Evolutionary conservation across 2,888 invertebrate species (phyloP).

Genomic region (Volucella zonaria): DNA sequence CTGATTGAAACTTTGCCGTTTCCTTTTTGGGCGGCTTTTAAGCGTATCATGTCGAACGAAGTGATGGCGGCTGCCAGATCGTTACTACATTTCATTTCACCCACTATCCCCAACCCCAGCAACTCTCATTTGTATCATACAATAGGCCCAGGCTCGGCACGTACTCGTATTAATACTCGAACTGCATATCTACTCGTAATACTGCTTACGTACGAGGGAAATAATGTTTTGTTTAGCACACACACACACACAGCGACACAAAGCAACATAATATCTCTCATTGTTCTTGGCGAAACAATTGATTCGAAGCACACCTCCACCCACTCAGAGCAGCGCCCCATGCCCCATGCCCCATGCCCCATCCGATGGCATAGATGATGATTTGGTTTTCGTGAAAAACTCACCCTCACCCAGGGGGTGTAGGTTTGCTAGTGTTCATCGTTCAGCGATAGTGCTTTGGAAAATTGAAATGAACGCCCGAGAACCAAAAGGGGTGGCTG

Average conservation of each 20-base stretch:
- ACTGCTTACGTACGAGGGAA: slow-evolving; percentile 52
- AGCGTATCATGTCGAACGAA: slow-evolving; percentile 74
- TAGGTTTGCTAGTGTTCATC: slow-evolving; percentile 65
- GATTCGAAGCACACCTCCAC: slow-evolving; percentile 50
- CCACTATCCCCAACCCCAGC: slow-evolving; percentile 32
- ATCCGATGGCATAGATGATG: slow-evolving; percentile 38
- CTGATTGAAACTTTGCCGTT: slow-evolving; percentile 75
- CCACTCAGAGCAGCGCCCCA: not conserved
- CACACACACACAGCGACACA: slow-evolving; percentile 19
- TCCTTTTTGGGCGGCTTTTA: slow-evolving; percentile 71
- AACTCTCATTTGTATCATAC: slow-evolving; percentile 17
- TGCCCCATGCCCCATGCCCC: not conserved
- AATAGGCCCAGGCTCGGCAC: slow-evolving; percentile 47
- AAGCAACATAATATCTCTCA: slow-evolving; percentile 60
- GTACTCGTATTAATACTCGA: slow-evolving; percentile 22
- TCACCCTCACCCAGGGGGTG: not conserved
- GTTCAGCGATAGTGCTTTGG: slow-evolving; percentile 73
- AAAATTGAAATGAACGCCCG: slow-evolving; percentile 71
- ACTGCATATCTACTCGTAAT: too few relatives aligned
- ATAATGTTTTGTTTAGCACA: slow-evolving; percentile 68
- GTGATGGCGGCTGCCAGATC: slow-evolving; percentile 66
- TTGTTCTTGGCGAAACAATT: slow-evolving; percentile 72
- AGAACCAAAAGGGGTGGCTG: not conserved
- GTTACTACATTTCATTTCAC: slow-evolving; percentile 45
- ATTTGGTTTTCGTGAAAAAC: slow-evolving; percentile 61